These are phyloP conservation scores for Oedothorax gibbosus DNA, from an alignment of 1,140 invertebrate genomes.

Conservation along the genomic window DNA sequence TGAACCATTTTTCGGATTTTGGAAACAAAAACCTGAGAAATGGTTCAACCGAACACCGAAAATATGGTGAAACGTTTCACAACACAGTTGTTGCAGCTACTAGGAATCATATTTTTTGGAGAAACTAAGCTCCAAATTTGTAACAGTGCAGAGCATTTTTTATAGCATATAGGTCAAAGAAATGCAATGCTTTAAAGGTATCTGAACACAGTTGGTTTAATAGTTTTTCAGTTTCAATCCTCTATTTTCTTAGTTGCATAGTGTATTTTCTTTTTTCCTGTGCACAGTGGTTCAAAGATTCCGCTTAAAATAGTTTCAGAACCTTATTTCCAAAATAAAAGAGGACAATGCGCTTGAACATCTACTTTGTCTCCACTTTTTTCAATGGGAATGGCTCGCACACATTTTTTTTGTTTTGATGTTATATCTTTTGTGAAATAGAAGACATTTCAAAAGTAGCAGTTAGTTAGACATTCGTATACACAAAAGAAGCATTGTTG, in stretches of 20 bases:
- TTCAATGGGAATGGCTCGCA: not conserved
- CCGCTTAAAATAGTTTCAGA: not conserved
- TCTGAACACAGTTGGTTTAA: constrained; percentile 21
- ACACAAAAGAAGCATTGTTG: not conserved
- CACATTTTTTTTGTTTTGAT: not conserved
- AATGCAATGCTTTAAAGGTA: not conserved
- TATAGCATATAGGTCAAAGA: not conserved
- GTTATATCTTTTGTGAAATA: not conserved
- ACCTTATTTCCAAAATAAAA: not conserved
- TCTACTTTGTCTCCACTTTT: not conserved
- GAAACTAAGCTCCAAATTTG: not conserved
- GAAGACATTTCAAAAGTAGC: not conserved
- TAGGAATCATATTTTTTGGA: not conserved
- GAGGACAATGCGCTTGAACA: not conserved
- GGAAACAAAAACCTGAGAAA: not conserved
- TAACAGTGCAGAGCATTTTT: not conserved
- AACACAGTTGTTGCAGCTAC: not conserved
- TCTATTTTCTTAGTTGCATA: not conserved
- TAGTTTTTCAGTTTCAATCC: not conserved
- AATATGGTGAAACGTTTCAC: not conserved
- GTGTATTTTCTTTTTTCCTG: not conserved
- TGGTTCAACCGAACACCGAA: not conserved
- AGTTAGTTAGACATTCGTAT: not conserved
- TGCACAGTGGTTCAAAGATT: not conserved
- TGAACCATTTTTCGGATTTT: no score